Evolutionary conservation across 2,113 vertebrate genomes (phyloP), one percentile per base, ranked within the genome.

Genomic region (Amphiprion percula): DNA sequence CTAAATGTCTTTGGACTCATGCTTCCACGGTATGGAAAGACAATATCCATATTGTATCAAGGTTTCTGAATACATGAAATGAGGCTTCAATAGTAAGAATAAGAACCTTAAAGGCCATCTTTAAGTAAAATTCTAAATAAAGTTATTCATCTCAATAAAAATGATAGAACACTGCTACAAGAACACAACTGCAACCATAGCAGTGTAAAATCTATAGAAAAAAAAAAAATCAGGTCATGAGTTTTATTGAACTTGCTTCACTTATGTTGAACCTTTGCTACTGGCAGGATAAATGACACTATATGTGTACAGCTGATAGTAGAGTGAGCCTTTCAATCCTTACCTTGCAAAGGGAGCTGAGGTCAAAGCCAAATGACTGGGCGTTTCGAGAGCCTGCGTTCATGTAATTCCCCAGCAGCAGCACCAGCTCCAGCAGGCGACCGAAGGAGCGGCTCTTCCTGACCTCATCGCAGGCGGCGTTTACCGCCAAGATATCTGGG

Each of bases 331-430:
- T 70, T 62, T 71, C 26, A 73, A 59, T 24, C 93, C 96, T 95
- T 90, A 99, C 97, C 97, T 99, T 99, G 93, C 98, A 99, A 46
- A 99, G 95, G 23, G 98, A 99, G 88, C 96, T 97, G 86, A 99
- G 97, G 95, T 96, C 96, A 87, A 96, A 99, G 89, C 98, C 98
- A 64, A 94, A 99, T 23, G 97, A 97, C 90, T 97, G 97, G 66
- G 97, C 98, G 72, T 99, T 99, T 86, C 97, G 94, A 83, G 98
- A 99, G 85, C 98, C 98, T 0, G 98, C 95, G 54, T 99, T 99
- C 97, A 99, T 97, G 94, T 97, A 99, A 95, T 99, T 99, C 75
- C 98, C 98, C 92, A 98, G 95, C 83, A 99, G 94, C 87, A 99
- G 90, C 39, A 99, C 97, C 73, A 99, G 95, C 93, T 99, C 97